phyloP scores from a whole-genome alignment of 2,888 invertebrate genomes.

The Pristionchus japonicus region DNA sequence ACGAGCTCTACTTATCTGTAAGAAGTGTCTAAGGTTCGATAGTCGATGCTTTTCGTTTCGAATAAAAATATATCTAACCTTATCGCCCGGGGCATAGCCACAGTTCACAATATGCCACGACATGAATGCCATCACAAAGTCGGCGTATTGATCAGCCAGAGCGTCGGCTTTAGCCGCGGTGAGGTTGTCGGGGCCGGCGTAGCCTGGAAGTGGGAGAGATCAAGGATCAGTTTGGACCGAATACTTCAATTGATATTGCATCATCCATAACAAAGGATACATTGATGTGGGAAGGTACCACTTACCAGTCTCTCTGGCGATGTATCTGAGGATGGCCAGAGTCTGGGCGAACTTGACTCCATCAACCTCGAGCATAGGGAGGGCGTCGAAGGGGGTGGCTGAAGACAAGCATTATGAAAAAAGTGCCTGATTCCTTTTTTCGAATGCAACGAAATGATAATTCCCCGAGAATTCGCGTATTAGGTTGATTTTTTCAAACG shows the following conservation, averaged over 20 bases:
- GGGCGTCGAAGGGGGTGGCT: background rate
- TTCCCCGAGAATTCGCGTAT: no score
- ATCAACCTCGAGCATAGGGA: constrained; percentile 1
- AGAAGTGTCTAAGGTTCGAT: background rate
- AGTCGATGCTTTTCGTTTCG: background rate
- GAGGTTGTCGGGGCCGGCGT: constrained; percentile 11
- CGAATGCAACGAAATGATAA: no score
- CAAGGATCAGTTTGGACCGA: background rate
- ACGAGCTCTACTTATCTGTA: background rate
- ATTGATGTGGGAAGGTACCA: no score
- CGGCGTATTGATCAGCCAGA: background rate
- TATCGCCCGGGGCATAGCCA: background rate
- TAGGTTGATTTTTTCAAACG: no score
- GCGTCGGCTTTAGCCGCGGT: background rate
- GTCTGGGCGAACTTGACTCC: background rate
- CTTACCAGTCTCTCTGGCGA: background rate
- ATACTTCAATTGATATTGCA: background rate
- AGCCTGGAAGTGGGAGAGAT: background rate
- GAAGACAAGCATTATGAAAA: no score
- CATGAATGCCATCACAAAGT: background rate
- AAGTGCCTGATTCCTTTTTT: no score
- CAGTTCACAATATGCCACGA: background rate
- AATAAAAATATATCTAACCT: background rate
- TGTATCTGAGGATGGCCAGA: constrained; percentile 25
- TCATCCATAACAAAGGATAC: no score